Percentiles rank a stretch among this genome's conserved stretches.
Evolutionary conservation across 2,888 invertebrate species (phyloP).

Genomic region (Caenorhabditis virilis): DNA sequence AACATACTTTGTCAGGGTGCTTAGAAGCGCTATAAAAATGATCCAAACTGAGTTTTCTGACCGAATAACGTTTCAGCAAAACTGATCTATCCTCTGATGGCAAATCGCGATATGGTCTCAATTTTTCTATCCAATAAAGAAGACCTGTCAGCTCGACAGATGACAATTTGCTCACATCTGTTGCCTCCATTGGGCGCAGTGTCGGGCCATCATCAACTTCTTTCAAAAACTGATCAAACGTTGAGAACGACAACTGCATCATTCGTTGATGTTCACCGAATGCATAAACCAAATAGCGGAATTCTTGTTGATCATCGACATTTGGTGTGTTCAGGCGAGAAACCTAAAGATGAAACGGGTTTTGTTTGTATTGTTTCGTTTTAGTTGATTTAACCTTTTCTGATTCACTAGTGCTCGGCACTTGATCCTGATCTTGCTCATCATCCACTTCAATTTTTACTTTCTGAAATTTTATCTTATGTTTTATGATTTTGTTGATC

Average conservation of each 20-base stretch:
- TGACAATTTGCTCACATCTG: slow-evolving; percentile 58
- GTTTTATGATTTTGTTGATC: too few species aligned
- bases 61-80: slow-evolving; percentile 57
- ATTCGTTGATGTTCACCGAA: slow-evolving; percentile 55
- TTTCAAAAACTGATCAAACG: slow-evolving; percentile 51
- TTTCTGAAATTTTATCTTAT: too few species aligned
- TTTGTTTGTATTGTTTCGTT: neutral
- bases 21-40: slow-evolving; percentile 64
- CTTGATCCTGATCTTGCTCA: slow-evolving; percentile 21
- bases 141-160: slow-evolving; percentile 61
- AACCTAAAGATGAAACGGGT: slow-evolving; percentile 6
- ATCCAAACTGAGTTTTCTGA: slow-evolving; percentile 61
- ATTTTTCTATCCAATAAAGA: slow-evolving; percentile 63
- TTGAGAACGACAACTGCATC: slow-evolving; percentile 58
- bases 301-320: slow-evolving; percentile 35
- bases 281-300: slow-evolving; percentile 37
- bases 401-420: slow-evolving; percentile 26
- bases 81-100: slow-evolving; percentile 47
- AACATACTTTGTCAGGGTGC: slow-evolving; percentile 45
- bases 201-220: slow-evolving; percentile 25
- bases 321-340: slow-evolving; percentile 26
- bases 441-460: slow-evolving; percentile 35
- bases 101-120: slow-evolving; percentile 51
- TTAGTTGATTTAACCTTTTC: slow-evolving; percentile 4
- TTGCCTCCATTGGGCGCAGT: slow-evolving; percentile 54